These are phyloP conservation scores for Patagioenas fasciata DNA, from an alignment of 2,113 vertebrate genomes.

Conservation along the genomic window DNA sequence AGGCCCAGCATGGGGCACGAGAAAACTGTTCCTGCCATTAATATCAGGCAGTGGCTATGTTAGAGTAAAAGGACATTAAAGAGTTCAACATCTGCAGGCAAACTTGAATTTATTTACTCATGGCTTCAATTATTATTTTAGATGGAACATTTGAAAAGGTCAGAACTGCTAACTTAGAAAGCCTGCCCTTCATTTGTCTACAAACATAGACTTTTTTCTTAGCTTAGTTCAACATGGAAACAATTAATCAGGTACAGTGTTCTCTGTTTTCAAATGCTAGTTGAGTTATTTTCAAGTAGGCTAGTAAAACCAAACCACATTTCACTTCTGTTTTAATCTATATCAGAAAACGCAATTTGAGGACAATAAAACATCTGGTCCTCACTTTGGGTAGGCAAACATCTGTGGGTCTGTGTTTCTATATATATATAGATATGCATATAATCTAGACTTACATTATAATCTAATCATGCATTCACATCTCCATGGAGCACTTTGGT, in stretches of 20 bases:
- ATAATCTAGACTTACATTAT: neutral
- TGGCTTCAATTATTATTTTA: constrained; percentile 64
- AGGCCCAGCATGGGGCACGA: neutral
- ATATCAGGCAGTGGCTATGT: neutral
- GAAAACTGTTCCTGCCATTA: constrained; percentile 12
- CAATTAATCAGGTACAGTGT: constrained; percentile 4
- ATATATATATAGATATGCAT: neutral
- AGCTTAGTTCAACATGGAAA: neutral
- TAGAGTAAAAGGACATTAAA: constrained; percentile 19
- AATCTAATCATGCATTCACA: neutral
- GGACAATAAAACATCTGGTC: neutral
- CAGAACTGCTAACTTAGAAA: constrained; percentile 46
- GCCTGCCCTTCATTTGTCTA: constrained; percentile 49
- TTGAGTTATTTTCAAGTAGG: neutral
- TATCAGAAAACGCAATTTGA: neutral
- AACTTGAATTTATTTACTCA: constrained; percentile 60
- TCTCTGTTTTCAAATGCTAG: constrained; percentile 10
- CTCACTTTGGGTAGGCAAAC: neutral
- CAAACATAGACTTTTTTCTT: neutral
- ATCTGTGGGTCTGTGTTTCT: neutral
- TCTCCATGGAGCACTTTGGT: neutral
- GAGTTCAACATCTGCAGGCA: constrained; percentile 56
- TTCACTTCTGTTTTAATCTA: neutral
- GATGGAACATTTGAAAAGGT: constrained; percentile 65
- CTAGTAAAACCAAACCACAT: neutral